Evolutionary conservation across 1,140 invertebrate species (phyloP).

Genomic region (Leptinotarsa undecemlineata): DNA sequence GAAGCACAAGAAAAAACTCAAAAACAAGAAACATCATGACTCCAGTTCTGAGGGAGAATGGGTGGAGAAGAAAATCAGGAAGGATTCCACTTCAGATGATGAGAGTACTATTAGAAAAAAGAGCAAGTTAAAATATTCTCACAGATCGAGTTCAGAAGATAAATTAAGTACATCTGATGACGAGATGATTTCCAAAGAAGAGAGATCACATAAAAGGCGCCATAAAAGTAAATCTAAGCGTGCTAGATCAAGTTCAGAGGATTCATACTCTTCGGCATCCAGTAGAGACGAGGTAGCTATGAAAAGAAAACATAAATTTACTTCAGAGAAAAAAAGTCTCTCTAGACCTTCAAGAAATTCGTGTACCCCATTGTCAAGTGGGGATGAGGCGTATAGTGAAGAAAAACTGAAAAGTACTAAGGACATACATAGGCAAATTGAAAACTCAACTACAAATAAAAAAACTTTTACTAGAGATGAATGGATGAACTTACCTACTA

Average conservation of each 20-base stretch:
- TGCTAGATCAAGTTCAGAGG: not conserved
- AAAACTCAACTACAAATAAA: not conserved
- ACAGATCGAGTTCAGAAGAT: not conserved
- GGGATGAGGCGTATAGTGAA: not conserved
- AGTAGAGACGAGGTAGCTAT: not conserved
- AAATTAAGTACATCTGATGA: not conserved
- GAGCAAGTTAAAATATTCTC: not conserved
- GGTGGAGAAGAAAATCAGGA: conserved; percentile 34
- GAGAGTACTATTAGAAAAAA: conserved; percentile 12
- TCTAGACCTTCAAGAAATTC: not conserved
- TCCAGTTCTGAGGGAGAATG: conserved; percentile 35
- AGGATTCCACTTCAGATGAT: conserved; percentile 6
- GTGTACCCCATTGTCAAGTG: not conserved
- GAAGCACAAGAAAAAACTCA: conserved; percentile 29
- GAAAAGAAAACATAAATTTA: not conserved
- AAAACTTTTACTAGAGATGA: conserved; percentile 51
- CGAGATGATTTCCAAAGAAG: not conserved
- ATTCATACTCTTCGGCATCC: not conserved
- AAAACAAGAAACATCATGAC: conserved; percentile 27
- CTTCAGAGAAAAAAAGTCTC: not conserved
- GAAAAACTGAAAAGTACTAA: not conserved
- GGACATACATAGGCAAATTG: not conserved
- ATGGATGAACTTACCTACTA: conserved; percentile 58
- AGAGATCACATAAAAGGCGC: not conserved
- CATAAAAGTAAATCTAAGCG: not conserved